Evolutionary conservation across 2,113 vertebrate species (phyloP).

Genomic region (Peromyscus polionotus): DNA sequence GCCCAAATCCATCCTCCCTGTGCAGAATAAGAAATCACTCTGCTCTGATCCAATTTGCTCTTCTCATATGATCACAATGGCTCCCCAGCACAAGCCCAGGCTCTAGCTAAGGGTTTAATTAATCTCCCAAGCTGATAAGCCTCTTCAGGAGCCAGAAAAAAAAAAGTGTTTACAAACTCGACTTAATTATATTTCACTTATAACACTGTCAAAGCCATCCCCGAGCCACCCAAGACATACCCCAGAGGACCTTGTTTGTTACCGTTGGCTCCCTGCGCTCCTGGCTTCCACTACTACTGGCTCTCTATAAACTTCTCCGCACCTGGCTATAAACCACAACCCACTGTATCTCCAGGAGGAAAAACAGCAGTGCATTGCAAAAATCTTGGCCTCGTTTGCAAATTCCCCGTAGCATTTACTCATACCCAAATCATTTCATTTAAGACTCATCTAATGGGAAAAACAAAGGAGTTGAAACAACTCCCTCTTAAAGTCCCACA

Average conservation of each 20-base stretch:
- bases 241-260: fast-evolving
- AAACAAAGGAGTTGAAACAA: not conserved
- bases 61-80: not conserved
- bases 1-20: not conserved
- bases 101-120: not conserved
- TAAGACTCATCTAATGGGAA: not conserved
- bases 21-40: not conserved
- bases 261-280: not conserved
- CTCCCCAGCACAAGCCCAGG: not conserved
- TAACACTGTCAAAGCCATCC: conserved; percentile 18
- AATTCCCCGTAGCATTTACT: conserved; percentile 48
- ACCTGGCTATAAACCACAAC: conserved; percentile 45
- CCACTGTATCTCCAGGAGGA: not conserved
- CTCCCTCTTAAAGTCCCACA: not conserved
- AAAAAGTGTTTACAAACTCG: fast-evolving
- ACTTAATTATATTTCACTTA: not conserved
- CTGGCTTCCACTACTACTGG: not conserved
- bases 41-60: not conserved
- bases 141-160: not conserved
- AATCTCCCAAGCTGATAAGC: not conserved
- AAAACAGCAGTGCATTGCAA: conserved; percentile 17
- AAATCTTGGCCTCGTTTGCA: not conserved
- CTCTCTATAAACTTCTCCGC: conserved; percentile 28
- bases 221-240: not conserved
- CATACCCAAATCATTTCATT: not conserved